Percentiles rank a stretch among this genome's conserved stretches.
These are phyloP conservation scores for Characodon lateralis DNA, from an alignment of 2,797 vertebrate genomes.

Conservation along the genomic window DNA sequence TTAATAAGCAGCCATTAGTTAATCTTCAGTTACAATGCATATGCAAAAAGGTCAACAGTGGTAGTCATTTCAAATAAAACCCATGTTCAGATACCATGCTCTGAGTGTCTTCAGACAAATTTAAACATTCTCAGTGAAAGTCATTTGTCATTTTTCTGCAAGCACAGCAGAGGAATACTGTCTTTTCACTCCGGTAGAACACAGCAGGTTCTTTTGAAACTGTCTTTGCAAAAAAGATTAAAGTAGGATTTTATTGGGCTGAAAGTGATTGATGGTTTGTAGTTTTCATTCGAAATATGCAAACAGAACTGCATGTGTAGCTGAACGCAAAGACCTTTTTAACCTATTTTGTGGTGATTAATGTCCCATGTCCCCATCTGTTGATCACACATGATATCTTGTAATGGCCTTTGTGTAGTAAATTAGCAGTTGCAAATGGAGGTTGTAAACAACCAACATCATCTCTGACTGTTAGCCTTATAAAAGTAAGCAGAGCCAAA, in stretches of 20 bases:
- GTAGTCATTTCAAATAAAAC: constrained; percentile 68
- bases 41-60: constrained; percentile 70
- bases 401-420: constrained; percentile 51
- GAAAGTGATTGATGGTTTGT: neutral
- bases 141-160: constrained; percentile 62
- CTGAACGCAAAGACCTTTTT: constrained; percentile 16
- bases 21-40: constrained; percentile 74
- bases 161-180: constrained; percentile 14
- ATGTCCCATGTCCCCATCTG: constrained; percentile 43
- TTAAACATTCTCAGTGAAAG: constrained; percentile 33
- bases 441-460: constrained; percentile 36
- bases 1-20: constrained; percentile 78
- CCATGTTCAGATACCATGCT: constrained; percentile 51
- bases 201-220: neutral
- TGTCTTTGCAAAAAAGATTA: neutral
- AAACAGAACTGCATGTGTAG: neutral
- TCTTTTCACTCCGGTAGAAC: constrained; percentile 10
- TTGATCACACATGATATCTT: constrained; percentile 52
- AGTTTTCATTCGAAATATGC: constrained; percentile 9
- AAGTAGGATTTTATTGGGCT: constrained; percentile 5
- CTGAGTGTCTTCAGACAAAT: constrained; percentile 31
- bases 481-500: constrained; percentile 7
- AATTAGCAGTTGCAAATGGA: constrained; percentile 35
- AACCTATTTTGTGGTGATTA: constrained; percentile 44
- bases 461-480: constrained; percentile 18